These are phyloP conservation scores for Microchirus variegatus DNA, from an alignment of 2,797 vertebrate species.

Conservation along the genomic window DNA sequence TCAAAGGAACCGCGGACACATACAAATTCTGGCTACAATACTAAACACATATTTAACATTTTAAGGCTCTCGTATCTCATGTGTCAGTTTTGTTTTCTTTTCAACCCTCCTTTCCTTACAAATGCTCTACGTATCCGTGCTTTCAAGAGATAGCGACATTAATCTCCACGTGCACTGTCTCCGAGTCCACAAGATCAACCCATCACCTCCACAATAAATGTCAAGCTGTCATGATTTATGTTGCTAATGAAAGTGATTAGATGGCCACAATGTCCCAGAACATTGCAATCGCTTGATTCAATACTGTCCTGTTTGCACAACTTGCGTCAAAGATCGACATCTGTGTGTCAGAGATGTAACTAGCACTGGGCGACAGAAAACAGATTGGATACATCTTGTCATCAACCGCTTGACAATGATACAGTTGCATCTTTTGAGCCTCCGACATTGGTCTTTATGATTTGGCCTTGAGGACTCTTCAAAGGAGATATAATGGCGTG, in stretches of 20 bases:
- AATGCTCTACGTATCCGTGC: slow-evolving; percentile 81
- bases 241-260: slow-evolving; percentile 94
- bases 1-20: not conserved
- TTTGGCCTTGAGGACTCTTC: slow-evolving; percentile 60
- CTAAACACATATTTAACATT: slow-evolving; percentile 4
- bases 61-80: slow-evolving; percentile 20
- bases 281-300: slow-evolving; percentile 80
- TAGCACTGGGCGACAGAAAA: slow-evolving; percentile 9
- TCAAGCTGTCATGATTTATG: slow-evolving; percentile 93
- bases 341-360: slow-evolving; percentile 22
- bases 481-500: slow-evolving; percentile 57
- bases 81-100: slow-evolving; percentile 4
- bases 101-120: slow-evolving; percentile 49
- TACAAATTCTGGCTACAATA: not conserved
- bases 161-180: slow-evolving; percentile 87
- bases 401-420: slow-evolving; percentile 32
- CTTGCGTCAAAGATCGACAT: slow-evolving; percentile 12
- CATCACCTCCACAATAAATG: slow-evolving; percentile 93
- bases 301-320: slow-evolving; percentile 74
- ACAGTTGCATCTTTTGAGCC: slow-evolving; percentile 54
- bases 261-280: slow-evolving; percentile 72
- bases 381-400: slow-evolving; percentile 16
- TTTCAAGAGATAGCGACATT: slow-evolving; percentile 87
- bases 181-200: slow-evolving; percentile 91
- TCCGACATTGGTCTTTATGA: slow-evolving; percentile 43